These are phyloP conservation scores for Dryobotodes eremita DNA, from an alignment of 2,888 invertebrate genomes.

Conservation along the genomic window DNA sequence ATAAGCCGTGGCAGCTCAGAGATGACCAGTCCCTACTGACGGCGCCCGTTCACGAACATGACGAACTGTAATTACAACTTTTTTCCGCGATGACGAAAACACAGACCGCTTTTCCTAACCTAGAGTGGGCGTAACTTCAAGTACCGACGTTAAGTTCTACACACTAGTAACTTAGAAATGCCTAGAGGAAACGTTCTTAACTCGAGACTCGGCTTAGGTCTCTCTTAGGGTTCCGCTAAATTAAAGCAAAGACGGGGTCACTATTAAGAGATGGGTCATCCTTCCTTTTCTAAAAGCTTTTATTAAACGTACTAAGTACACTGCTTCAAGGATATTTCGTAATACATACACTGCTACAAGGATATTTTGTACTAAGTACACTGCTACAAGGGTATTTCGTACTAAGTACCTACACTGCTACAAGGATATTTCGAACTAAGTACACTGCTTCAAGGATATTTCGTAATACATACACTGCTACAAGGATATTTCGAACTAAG, in stretches of 20 bases:
- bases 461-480: too few species aligned
- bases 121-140: not conserved
- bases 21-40: too few species aligned
- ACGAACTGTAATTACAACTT: not conserved
- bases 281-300: conserved; percentile 4
- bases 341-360: too few species aligned
- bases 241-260: not conserved
- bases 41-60: too few species aligned
- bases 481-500: too few species aligned
- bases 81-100: not conserved
- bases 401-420: too few species aligned
- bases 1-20: too few species aligned
- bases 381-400: too few species aligned
- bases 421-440: too few species aligned
- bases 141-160: conserved; percentile 5
- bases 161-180: conserved; percentile 1
- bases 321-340: too few species aligned
- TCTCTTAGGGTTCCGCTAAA: not conserved
- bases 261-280: not conserved
- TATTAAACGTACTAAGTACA: not conserved
- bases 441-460: too few species aligned
- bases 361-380: too few species aligned
- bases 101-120: not conserved
- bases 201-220: not conserved
- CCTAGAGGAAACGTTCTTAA: not conserved